These are phyloP conservation scores for Barnardius zonarius DNA, from an alignment of 2,113 vertebrate species.

Conservation along the genomic window DNA sequence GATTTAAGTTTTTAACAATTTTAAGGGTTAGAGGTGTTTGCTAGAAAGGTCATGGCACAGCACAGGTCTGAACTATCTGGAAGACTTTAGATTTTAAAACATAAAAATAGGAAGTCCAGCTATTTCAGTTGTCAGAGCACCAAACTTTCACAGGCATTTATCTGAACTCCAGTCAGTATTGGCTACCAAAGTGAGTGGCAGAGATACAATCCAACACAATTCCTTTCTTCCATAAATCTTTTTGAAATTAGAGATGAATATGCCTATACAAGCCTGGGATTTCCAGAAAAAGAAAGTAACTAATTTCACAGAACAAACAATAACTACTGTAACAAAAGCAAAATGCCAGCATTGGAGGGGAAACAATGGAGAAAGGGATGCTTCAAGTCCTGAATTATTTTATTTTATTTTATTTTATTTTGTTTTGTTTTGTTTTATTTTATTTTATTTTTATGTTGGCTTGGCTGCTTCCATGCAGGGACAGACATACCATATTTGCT, in stretches of 20 bases:
- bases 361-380: background rate
- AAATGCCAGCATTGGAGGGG: background rate
- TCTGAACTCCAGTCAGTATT: background rate
- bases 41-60: background rate
- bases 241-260: background rate
- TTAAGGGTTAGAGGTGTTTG: background rate
- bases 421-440: background rate
- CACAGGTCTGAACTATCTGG: background rate
- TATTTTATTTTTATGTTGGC: background rate
- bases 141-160: background rate
- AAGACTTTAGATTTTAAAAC: background rate
- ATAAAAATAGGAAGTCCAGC: background rate
- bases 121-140: background rate
- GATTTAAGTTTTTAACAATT: background rate
- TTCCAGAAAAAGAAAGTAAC: background rate
- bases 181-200: background rate
- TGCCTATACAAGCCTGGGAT: accelerated
- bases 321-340: background rate
- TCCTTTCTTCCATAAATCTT: background rate
- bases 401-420: background rate
- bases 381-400: background rate
- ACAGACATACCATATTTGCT: background rate
- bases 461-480: background rate
- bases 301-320: background rate
- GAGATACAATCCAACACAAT: background rate